A percentile compares a stretch with the other conserved stretches of the same genome.
phyloP scores from a whole-genome alignment of 1,140 invertebrate species.

The Lepidurus couesii region DNA sequence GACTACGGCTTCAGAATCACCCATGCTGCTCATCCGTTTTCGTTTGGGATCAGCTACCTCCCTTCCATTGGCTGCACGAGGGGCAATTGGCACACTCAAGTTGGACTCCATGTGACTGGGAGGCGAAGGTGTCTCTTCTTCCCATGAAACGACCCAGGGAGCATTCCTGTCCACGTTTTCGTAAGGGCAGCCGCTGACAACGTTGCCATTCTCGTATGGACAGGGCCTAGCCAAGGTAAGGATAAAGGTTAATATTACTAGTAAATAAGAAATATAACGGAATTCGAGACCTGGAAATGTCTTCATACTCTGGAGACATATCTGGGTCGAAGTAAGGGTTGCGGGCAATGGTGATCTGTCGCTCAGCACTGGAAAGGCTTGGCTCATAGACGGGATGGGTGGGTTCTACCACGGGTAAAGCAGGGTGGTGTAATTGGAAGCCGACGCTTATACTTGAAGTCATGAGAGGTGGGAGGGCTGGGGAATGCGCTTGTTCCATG shows the following conservation, averaged over 20 bases:
- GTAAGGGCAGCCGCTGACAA: neutral
- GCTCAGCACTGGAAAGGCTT: conserved; percentile 31
- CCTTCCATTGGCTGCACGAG: neutral
- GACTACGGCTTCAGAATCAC: conserved; percentile 25
- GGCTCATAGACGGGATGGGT: conserved; percentile 13
- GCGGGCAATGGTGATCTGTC: conserved; percentile 31
- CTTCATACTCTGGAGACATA: conserved; percentile 24
- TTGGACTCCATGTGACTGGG: neutral
- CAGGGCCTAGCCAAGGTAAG: conserved; percentile 7
- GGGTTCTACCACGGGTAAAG: neutral
- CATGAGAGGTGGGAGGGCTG: neutral
- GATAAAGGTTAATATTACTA: neutral
- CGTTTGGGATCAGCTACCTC: neutral
- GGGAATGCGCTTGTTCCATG: neutral
- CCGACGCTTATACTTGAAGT: neutral
- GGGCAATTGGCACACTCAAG: neutral
- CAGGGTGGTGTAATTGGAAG: neutral
- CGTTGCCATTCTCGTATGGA: neutral
- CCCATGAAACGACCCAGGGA: neutral
- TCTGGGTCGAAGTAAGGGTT: conserved; percentile 33
- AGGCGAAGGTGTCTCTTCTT: conserved; percentile 20
- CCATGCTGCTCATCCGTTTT: conserved; percentile 30
- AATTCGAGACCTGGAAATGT: neutral
- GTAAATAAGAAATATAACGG: too few species aligned
- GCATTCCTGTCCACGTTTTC: conserved; percentile 21